Conservation (phyloP, 2,888 invertebrate species). For the Andrena dorsata region DNA sequence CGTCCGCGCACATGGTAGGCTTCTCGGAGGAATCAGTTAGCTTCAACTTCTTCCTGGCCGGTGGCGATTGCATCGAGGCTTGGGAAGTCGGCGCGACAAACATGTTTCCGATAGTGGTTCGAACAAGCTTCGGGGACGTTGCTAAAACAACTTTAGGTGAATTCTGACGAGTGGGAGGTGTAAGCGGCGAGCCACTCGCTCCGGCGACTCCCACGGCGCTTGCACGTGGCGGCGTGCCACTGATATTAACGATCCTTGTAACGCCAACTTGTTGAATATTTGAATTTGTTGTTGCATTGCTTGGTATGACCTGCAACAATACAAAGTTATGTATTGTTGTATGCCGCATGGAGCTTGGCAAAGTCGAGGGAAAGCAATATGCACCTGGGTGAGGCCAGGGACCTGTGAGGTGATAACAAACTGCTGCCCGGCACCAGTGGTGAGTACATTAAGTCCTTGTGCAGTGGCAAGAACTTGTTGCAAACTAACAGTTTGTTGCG, state of each 20-base stretch:
- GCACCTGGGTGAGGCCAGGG: conserved; percentile 86
- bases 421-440: conserved; percentile 83
- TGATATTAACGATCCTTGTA: conserved; percentile 86
- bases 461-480: conserved; percentile 83
- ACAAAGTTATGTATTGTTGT: neutral
- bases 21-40: conserved; percentile 84
- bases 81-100: conserved; percentile 79
- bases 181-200: conserved; percentile 76
- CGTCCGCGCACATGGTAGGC: conserved; percentile 80
- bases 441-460: conserved; percentile 83
- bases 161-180: conserved; percentile 80
- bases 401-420: conserved; percentile 85
- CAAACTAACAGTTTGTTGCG: conserved; percentile 82
- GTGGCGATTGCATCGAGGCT: conserved; percentile 79
- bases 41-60: conserved; percentile 85
- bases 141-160: conserved; percentile 82
- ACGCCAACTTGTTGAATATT: conserved; percentile 85
- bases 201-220: conserved; percentile 79
- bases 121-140: conserved; percentile 82
- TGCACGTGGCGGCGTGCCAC: conserved; percentile 78
- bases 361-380: neutral
- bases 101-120: conserved; percentile 83
- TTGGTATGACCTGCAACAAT: conserved; percentile 80
- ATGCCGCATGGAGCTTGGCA: too few relatives aligned
- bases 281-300: conserved; percentile 79